Evolutionary conservation across 2,888 invertebrate genomes (phyloP).

Genomic region (Papilio demoleus): DNA sequence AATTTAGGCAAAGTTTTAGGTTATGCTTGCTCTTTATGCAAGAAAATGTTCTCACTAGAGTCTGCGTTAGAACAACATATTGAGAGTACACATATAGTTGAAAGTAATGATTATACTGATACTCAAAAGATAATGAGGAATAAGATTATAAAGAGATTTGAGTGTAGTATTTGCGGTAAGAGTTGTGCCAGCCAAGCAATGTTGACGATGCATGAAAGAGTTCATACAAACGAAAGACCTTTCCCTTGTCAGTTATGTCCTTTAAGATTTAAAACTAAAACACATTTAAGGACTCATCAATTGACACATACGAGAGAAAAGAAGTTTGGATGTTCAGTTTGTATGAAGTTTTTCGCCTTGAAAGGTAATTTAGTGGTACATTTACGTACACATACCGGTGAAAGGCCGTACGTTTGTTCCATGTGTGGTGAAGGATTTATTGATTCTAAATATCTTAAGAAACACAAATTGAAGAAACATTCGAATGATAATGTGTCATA

Average conservation of each 20-base stretch:
- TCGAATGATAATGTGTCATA: conserved; percentile 72
- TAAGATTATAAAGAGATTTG: conserved; percentile 67
- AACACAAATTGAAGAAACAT: conserved; percentile 78
- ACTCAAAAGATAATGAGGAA: conserved; percentile 62
- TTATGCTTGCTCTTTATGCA: conserved; percentile 75
- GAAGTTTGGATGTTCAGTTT: conserved; percentile 80
- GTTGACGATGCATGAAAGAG: conserved; percentile 79
- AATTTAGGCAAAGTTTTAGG: conserved; percentile 71
- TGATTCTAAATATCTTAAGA: conserved; percentile 81
- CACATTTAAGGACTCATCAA: conserved; percentile 78
- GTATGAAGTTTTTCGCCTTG: conserved; percentile 80
- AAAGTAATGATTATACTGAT: conserved; percentile 64
- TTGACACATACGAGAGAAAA: conserved; percentile 79
- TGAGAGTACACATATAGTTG: conserved; percentile 68
- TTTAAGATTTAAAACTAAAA: conserved; percentile 77
- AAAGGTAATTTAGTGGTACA: conserved; percentile 81
- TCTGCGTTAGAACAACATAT: conserved; percentile 75
- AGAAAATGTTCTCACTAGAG: conserved; percentile 77
- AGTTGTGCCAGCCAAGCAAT: conserved; percentile 78
- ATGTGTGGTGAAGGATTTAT: conserved; percentile 78
- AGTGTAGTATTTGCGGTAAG: conserved; percentile 73
- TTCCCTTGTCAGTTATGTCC: conserved; percentile 76
- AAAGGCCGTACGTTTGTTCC: conserved; percentile 76
- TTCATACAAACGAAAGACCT: conserved; percentile 79
- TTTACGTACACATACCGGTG: conserved; percentile 79